A percentile compares a stretch with the other conserved stretches of the same genome.
phyloP scores from a whole-genome alignment of 2,888 invertebrate genomes.

The Mongoloraphidia duomilia region DNA sequence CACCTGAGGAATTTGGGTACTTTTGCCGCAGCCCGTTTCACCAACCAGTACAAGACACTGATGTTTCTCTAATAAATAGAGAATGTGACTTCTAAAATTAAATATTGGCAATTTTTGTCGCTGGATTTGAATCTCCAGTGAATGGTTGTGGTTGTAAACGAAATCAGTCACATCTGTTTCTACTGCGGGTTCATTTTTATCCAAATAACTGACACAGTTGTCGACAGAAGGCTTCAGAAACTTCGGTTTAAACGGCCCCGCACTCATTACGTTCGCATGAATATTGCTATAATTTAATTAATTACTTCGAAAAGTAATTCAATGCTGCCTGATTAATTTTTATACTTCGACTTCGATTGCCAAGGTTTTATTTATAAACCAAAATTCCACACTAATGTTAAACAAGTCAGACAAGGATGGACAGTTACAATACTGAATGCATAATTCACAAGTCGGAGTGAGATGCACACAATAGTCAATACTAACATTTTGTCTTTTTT shows the following conservation, averaged over 20 bases:
- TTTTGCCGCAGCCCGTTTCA: constrained; percentile 93
- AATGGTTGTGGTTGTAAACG: constrained; percentile 72
- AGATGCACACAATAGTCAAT: too few species aligned
- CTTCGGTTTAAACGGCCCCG: constrained; percentile 25
- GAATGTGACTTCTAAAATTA: constrained; percentile 69
- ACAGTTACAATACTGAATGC: too few species aligned
- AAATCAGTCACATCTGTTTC: constrained; percentile 34
- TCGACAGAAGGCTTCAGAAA: constrained; percentile 28
- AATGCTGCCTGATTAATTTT: too few species aligned
- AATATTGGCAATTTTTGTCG: constrained; percentile 76
- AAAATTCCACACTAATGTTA: too few species aligned
- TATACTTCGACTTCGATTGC: too few species aligned
- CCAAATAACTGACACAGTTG: constrained; percentile 24
- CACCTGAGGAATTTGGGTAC: constrained; percentile 91
- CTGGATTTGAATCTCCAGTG: constrained; percentile 71
- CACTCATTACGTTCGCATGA: constrained; percentile 21
- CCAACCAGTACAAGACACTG: constrained; percentile 82
- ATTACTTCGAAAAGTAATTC: background rate
- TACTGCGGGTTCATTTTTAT: constrained; percentile 23
- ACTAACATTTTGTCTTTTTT: too few species aligned
- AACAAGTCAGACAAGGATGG: too few species aligned
- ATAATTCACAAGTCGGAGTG: too few species aligned
- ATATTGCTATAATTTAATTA: background rate
- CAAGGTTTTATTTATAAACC: too few species aligned
- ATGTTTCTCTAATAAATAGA: constrained; percentile 79